Percentiles rank a stretch among this genome's conserved stretches.
Evolutionary conservation across 2,888 invertebrate species (phyloP).

Genomic region (Boloria selene): DNA sequence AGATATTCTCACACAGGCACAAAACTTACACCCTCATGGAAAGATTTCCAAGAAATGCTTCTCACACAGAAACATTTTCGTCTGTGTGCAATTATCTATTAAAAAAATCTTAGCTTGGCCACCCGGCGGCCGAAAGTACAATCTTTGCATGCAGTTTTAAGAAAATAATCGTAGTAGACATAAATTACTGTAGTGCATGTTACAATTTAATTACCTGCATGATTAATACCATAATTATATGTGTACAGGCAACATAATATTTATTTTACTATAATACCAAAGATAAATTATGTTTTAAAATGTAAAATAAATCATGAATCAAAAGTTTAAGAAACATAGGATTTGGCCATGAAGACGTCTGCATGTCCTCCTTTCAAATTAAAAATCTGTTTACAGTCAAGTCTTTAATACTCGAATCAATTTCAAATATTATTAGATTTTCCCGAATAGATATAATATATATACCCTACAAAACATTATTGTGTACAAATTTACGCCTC

Average conservation of each 20-base stretch:
- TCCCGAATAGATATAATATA: too few relatives aligned
- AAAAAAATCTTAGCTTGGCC: conserved; percentile 61
- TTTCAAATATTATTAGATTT: background rate
- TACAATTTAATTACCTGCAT: background rate
- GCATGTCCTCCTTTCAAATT: background rate
- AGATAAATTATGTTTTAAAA: conserved; percentile 11
- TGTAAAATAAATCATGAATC: background rate
- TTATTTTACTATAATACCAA: background rate
- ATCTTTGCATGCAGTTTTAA: conserved; percentile 40
- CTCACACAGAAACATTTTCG: conserved; percentile 37
- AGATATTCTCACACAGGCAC: conserved; percentile 40
- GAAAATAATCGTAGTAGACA: conserved; percentile 9
- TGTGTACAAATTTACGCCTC: background rate
- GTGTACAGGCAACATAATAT: too few relatives aligned
- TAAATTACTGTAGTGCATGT: conserved; percentile 3
- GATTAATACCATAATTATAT: too few relatives aligned
- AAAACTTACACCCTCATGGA: conserved; percentile 39
- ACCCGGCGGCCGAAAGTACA: conserved; percentile 53
- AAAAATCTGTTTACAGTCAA: background rate
- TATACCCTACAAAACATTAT: background rate
- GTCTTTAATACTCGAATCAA: background rate
- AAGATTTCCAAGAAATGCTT: conserved; percentile 45
- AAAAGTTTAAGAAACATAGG: background rate
- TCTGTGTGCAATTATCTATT: conserved; percentile 48
- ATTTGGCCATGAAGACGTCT: background rate